phyloP scores from a whole-genome alignment of 2,797 vertebrate species.

The Lepilemur ruficaudatus region DNA sequence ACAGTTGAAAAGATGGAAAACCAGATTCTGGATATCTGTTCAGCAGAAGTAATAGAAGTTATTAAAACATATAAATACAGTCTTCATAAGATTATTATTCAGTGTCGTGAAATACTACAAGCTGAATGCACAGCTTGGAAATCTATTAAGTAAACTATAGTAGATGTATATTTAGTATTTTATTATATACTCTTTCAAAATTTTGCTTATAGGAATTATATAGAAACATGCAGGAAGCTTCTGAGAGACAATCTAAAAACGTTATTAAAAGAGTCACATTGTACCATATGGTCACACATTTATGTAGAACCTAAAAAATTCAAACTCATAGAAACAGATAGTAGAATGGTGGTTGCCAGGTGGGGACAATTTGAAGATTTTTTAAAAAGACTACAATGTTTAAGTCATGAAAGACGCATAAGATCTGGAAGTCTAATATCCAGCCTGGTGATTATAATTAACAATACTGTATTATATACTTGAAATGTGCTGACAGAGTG shows the following conservation, averaged over 20 bases:
- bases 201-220: neutral
- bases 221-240: neutral
- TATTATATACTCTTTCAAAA: neutral
- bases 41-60: neutral
- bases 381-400: neutral
- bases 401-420: neutral
- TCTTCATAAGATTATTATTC: neutral
- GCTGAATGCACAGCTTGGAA: neutral
- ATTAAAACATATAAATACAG: neutral
- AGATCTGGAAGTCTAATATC: neutral
- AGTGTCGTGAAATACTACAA: neutral
- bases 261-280: neutral
- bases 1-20: neutral
- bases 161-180: neutral
- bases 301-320: neutral
- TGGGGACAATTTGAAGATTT: too few relatives aligned
- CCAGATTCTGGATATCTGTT: neutral
- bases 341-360: neutral
- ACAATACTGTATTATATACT: neutral
- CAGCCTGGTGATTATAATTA: neutral
- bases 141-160: neutral
- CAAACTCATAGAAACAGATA: neutral
- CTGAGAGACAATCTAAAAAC: neutral
- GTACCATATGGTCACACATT: neutral
- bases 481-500: neutral